Evolutionary conservation across 2,888 invertebrate genomes (phyloP).

Genomic region (Colostygia pectinataria): DNA sequence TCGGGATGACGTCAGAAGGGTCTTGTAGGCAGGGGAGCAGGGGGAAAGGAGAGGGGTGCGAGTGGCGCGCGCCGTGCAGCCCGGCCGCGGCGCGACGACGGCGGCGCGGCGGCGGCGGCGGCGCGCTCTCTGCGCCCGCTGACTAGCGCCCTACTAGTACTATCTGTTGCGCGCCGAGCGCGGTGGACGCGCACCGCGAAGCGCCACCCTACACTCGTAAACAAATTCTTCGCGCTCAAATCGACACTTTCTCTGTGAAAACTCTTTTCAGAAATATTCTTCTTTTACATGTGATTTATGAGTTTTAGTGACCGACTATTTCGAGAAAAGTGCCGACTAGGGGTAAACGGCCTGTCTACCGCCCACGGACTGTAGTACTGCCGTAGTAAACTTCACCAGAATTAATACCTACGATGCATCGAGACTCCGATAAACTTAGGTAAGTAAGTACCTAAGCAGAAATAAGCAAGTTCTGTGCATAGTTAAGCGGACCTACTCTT

Average conservation of each 20-base stretch:
- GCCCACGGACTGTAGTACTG: conserved; percentile 70
- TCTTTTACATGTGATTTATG: conserved; percentile 38
- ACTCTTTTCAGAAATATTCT: conserved; percentile 23
- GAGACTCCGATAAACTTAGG: conserved; percentile 44
- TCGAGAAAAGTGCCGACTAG: conserved; percentile 49
- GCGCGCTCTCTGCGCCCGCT: conserved; percentile 26
- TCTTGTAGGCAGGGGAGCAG: conserved; percentile 34
- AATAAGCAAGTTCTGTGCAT: neutral
- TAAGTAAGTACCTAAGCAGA: conserved; percentile 8
- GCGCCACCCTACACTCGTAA: conserved; percentile 57
- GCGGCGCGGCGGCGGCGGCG: conserved; percentile 36
- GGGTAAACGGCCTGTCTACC: conserved; percentile 65
- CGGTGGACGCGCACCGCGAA: conserved; percentile 61
- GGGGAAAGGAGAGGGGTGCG: conserved; percentile 41
- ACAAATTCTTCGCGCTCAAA: conserved; percentile 59
- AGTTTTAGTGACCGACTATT: conserved; percentile 49
- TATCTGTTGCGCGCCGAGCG: conserved; percentile 77
- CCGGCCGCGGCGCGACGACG: conserved; percentile 40
- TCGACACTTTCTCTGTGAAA: conserved; percentile 40
- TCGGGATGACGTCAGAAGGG: conserved; percentile 73
- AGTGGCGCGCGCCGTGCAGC: conserved; percentile 61
- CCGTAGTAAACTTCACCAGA: conserved; percentile 58
- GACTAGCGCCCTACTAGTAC: conserved; percentile 51
- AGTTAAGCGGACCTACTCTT: neutral
- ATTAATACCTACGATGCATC: conserved; percentile 55